Base-by-base conservation (phyloP, 2,113 vertebrate species). In the Hippopotamus amphibius region DNA sequence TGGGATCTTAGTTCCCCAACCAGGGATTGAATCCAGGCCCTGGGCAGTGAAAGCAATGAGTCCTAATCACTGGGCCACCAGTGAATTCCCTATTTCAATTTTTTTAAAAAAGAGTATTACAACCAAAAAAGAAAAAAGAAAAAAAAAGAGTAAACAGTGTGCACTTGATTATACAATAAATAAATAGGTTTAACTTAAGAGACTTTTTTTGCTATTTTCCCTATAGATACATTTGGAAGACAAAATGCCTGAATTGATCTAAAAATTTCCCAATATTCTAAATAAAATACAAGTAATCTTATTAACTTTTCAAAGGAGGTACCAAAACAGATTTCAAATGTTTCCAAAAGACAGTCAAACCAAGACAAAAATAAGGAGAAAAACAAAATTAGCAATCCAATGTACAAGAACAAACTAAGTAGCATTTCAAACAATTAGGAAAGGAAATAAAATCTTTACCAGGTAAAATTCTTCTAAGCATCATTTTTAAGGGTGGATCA, bases 311-410 rank as follows among this genome's bases (percentile, higher is more conserved):
- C 76, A 87, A 83, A 83, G 16, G 9, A 80, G 16, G 2, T 30
- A 83, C 16, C 59, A 91, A 91, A 93, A 96, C 30, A 86, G 3
- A 77, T 79, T 96, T 86, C 16, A 88, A 80, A 19, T 68, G 8
- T 86, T 95, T 91, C 37, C 71, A 92, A 93, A 93, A 93, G 5
- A 87, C 13, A 94, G n/a, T 82, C 43, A 97, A 97, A 93, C 41
- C 6, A 79, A 61, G 48, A 87, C 3, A 87, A 91, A 93, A 85
- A 89, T 69, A 92, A 91, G 63, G 48, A 4, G 10, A 14, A 79
- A 95, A 96, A 85, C 88, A 93, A 96, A 96, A 89, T 46, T 46
- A 76, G 33, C 43, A 82, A 89, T 37, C 41, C n/a, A 79, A 72
- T 17, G 33, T 89, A 26, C 13, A 97, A 95, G 8, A 96, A 37